These are phyloP conservation scores for Copidosoma floridanum DNA, from an alignment of 1,140 invertebrate genomes.

Conservation along the genomic window DNA sequence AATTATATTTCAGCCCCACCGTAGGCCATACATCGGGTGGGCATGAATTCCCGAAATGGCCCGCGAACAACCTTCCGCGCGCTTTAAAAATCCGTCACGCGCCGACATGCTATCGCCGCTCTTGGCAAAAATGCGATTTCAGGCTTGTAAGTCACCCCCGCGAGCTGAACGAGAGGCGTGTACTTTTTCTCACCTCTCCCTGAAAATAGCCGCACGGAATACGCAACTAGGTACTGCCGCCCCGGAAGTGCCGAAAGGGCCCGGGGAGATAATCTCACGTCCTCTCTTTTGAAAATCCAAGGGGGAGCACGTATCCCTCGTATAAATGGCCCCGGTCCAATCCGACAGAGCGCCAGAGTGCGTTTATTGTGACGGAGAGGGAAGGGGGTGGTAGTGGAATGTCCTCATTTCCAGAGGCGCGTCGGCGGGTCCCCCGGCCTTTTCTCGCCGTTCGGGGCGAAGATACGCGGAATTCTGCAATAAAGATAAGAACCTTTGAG, in stretches of 20 bases:
- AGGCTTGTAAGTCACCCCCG: no score
- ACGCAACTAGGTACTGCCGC: not conserved
- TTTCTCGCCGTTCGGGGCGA: conserved; percentile 20
- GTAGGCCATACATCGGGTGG: no score
- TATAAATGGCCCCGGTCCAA: no score
- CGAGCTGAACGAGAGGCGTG: not conserved
- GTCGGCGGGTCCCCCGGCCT: not conserved
- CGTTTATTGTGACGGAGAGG: not conserved
- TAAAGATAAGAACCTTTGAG: conserved; percentile 47
- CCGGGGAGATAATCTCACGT: not conserved
- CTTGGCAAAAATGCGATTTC: no score
- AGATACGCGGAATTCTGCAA: conserved; percentile 42
- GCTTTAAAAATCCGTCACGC: no score
- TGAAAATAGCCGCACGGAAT: conserved; percentile 9
- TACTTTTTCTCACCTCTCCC: not conserved
- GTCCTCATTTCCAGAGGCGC: conserved; percentile 27
- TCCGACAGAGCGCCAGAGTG: conserved; percentile 17
- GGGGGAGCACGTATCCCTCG: no score
- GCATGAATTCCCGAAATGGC: no score
- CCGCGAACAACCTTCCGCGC: no score
- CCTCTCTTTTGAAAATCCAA: not conserved
- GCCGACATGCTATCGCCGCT: no score
- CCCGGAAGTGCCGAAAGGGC: not conserved
- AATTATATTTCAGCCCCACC: no score
- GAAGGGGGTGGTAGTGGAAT: conserved; percentile 24